Evolutionary conservation across 2,797 vertebrate species (phyloP), one percentile per base, ranked within the genome.

Genomic region (Arrhamphus sclerolepis): DNA sequence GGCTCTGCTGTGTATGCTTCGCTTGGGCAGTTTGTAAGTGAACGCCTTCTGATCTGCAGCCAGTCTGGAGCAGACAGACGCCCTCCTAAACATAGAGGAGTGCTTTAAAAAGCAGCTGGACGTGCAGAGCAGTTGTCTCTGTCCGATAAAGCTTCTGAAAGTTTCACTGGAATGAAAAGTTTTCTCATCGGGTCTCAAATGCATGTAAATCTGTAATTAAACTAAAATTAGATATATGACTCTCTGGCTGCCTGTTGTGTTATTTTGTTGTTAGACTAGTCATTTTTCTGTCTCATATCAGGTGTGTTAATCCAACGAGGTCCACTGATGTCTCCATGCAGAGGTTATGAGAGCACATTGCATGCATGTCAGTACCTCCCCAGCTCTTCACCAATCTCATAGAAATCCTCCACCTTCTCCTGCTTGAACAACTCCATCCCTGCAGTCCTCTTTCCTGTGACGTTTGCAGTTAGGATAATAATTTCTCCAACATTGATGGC

Each of bases 361-460:
- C 49, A 49, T 52, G 48, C 48, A 0, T 2, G 22, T 44, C 21
- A 67, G 85, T 89, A 98, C 97, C 96, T 99, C 80, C 97, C 97
- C 66, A 99, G 81, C 74, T 98, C 97, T 80, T 97, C 95, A 14
- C 93, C 93, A 0, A 98, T 94, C 56, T 96, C 93, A 3, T 98
- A 99, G 74, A 94, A 84, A 0, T 98, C 96, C 73, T 99, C 96
- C 75, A 98, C 94, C 73, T 91, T 95, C 88, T 96, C 94, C 38
- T 97, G 96, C 68, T 96, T 98, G 89, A 99, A 98, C 18, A 84
- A 67, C 41, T 94, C 94, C 97, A 98, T 98, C 50, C 51, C 81
- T 62, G 81, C 86, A 75, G 75, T 89, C n/a, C 85, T 26, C 60
- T 91, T 91, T 87, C n/a, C 92, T 21, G 0, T 29, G 8, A 29